Conservation (phyloP, 2,797 vertebrate species). For the Danio choprae region DNA sequence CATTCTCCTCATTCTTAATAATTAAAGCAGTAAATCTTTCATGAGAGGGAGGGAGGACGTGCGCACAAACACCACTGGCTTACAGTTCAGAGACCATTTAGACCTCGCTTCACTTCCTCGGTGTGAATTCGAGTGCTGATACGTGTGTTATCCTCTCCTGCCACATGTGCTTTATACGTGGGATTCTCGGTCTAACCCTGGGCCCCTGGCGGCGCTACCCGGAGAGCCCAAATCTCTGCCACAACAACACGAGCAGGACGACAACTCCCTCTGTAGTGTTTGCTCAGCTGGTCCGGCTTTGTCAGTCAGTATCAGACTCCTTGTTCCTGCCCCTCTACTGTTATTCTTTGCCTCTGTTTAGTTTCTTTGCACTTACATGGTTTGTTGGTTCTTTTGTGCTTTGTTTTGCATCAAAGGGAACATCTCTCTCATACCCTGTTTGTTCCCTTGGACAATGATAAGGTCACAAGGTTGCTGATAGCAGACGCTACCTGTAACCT, state of each 20-base stretch:
- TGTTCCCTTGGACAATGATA: constrained; percentile 56
- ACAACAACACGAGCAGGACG: constrained; percentile 71
- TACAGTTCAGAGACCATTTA: constrained; percentile 44
- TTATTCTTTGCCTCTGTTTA: constrained; percentile 73
- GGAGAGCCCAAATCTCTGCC: constrained; percentile 70
- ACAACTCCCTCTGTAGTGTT: constrained; percentile 75
- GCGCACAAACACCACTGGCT: constrained; percentile 10
- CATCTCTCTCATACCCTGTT: constrained; percentile 56
- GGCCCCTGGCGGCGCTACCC: constrained; percentile 66
- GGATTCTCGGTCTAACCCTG: constrained; percentile 72
- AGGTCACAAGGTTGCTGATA: constrained; percentile 64
- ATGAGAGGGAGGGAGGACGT: constrained; percentile 19
- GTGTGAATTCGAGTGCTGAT: constrained; percentile 43
- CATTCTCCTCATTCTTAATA: constrained; percentile 49
- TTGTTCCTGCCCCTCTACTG: constrained; percentile 67
- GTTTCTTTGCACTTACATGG: constrained; percentile 68
- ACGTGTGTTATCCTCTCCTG: constrained; percentile 68
- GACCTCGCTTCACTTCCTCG: constrained; percentile 6
- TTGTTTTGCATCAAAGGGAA: constrained; percentile 65
- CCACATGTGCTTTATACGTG: constrained; percentile 67
- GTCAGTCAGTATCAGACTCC: constrained; percentile 65
- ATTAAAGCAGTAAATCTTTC: constrained; percentile 59
- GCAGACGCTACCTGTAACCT: constrained; percentile 63
- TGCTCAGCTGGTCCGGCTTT: constrained; percentile 79
- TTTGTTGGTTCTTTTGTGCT: constrained; percentile 73